Base-by-base conservation (phyloP, 1,140 invertebrate species). In the Drosophila hydei region DNA sequence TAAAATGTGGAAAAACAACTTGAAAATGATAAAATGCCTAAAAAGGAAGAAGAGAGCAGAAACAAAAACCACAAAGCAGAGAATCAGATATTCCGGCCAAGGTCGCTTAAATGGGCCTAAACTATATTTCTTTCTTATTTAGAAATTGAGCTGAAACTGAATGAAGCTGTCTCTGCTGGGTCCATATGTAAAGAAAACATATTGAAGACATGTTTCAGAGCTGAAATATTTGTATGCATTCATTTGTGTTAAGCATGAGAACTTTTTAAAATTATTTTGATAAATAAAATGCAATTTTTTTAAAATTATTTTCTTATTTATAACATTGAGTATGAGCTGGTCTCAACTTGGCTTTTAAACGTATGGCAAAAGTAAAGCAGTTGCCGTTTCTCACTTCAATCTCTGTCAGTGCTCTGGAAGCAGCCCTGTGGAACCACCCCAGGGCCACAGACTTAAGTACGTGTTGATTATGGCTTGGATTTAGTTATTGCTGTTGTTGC, bases 381-480 rank as follows among this genome's bases (percentile, higher is more conserved):
- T 33, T 52, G 33, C 47, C 71, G 47, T 50, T 42, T 27, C 51
- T 55, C 43, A 65, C 51, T 65, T 51, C 65, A 65, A 75, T 58
- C 47, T 45, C 30, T 16, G 52, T 70, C 51, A 38, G 48, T 14
- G 3, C n/a, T 14, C 6, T 25, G 16, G 18, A 2, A 11, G 3
- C 33, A 8, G 38, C 38, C 1, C 38, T 33, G 30, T 33, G 30
- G 9, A 11, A 11, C 38, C 14, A 6, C 12, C 40, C 40, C 14
- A 7, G 1, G 40, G n/a, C 16, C 23, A 19, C 43, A 68, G 70
- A 72, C 71, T 60, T 77, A 81, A 87, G 81, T 85, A 85, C 70
- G 81, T 87, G 81, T 85, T 85, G 81, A 85, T 85, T 85, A 81
- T 80, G 74, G 64, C 70, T 62, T 79, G 72, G 71, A 79, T 75